phyloP scores from a whole-genome alignment of 2,797 vertebrate species.

The Xyrichtys novacula region DNA sequence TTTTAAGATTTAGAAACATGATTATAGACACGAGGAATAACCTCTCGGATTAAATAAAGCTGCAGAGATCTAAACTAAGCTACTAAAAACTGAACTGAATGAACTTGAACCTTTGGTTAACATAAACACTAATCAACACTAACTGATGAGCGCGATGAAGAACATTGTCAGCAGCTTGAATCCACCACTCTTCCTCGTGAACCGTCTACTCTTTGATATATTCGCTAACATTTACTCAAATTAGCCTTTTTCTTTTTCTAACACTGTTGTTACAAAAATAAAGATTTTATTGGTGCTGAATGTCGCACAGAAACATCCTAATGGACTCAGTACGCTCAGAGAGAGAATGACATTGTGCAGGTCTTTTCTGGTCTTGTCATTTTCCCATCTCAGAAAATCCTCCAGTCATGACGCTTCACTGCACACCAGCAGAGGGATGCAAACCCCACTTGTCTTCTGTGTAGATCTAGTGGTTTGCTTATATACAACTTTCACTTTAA shows the following conservation, averaged over 20 bases:
- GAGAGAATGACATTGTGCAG: no score
- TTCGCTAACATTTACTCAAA: constrained; percentile 28
- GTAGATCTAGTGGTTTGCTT: no score
- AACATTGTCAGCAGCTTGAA: constrained; percentile 3
- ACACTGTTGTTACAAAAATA: constrained; percentile 46
- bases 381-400: constrained; percentile 1
- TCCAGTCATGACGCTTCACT: no score
- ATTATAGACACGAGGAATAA: neutral
- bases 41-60: neutral
- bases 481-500: no score
- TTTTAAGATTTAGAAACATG: neutral
- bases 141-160: constrained; percentile 20
- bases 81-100: constrained; percentile 14
- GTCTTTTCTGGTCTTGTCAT: no score
- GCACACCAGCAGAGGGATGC: no score
- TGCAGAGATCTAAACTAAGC: neutral
- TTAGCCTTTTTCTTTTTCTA: constrained; percentile 12
- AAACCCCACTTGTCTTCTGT: no score
- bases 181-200: neutral
- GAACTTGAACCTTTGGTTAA: constrained; percentile 47
- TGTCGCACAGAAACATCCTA: constrained; percentile 16
- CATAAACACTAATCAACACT: constrained; percentile 19
- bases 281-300: constrained; percentile 30
- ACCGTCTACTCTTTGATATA: constrained; percentile 52
- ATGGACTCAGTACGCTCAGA: constrained; percentile 7